Evolutionary conservation across 2,113 vertebrate species (phyloP), one percentile per base, ranked within the genome.

Genomic region (Rhea americana): DNA sequence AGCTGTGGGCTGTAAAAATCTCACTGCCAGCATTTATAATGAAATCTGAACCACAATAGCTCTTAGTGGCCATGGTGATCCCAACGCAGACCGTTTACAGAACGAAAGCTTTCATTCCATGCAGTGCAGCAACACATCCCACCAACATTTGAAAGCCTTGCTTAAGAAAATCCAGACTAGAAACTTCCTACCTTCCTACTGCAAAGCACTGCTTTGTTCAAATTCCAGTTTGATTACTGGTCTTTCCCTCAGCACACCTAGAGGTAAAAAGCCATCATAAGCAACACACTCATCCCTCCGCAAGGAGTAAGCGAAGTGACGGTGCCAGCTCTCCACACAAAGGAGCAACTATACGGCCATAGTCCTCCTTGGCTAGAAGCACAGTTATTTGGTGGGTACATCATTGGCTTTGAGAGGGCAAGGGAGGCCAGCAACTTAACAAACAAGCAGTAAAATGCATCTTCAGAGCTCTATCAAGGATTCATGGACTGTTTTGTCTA

Each of bases 151-250:
- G 41, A 39, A 87, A 75, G 72, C 43, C 39, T 65, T 32, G 22
- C 76, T 91, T 55, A 83, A 87, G 47, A 77, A 90, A 94, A 91
- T 72, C 51, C 65, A 88, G 92, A 47, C 43, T n/a, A 66, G 91
- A 73, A 84, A 14, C 62, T 43, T 58, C 68, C 47, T 78, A n/a
- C 68, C 48, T 83, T 90, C 63, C 43, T 90, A 45, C 62, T 87
- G 84, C 74, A 84, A 62, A 90, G 68, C 92, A 73, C 43, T 50
- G 41, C 56, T 35, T 89, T 14, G 25, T 88, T 63, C 83, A 28
- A 9, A 77, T 94, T 89, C 93, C 66, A 84, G 77, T 84, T 51
- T 68, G 80, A 48, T 48, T 81, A 62, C 65, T 20, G 48, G 39
- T 65, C 39, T 65, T 90, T 93, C 70, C 80, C 2, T 6, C 43